Evolutionary conservation across 2,797 vertebrate species (phyloP).

Genomic region (Denticeps clupeoides): DNA sequence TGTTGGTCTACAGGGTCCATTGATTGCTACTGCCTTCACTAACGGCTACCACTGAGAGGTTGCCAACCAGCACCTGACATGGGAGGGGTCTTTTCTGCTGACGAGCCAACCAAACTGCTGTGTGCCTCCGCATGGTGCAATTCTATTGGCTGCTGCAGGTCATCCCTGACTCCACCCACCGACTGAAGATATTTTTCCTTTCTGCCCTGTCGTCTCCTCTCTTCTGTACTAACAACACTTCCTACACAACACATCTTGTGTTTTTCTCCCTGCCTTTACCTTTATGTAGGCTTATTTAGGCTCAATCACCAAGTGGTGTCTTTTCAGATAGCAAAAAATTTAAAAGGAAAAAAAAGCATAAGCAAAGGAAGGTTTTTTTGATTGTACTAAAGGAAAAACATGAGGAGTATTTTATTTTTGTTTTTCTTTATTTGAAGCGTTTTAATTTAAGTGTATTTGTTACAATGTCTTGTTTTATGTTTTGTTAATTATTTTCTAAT

Average conservation of each 20-base stretch:
- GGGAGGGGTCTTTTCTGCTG: constrained; percentile 47
- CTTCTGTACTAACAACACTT: constrained; percentile 64
- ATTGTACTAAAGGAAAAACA: constrained; percentile 32
- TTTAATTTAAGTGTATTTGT: constrained; percentile 40
- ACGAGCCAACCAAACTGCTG: constrained; percentile 54
- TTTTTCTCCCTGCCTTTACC: constrained; percentile 33
- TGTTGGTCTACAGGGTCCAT: constrained; percentile 90
- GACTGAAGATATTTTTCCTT: constrained; percentile 55
- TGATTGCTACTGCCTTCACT: constrained; percentile 97
- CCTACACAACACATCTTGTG: constrained; percentile 38
- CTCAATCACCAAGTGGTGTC: constrained; percentile 4
- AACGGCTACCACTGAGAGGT: constrained; percentile 91
- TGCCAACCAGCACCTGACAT: constrained; percentile 44
- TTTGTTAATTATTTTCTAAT: constrained; percentile 36
- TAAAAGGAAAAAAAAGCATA: constrained; percentile 32
- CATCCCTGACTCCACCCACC: constrained; percentile 51
- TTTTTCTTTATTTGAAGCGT: constrained; percentile 28
- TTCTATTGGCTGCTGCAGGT: constrained; percentile 48
- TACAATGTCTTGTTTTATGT: constrained; percentile 46
- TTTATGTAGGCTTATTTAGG: constrained; percentile 41
- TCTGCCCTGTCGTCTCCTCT: constrained; percentile 18
- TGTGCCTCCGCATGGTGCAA: constrained; percentile 45
- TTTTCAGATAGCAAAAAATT: constrained; percentile 29
- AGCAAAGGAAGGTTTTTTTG: constrained; percentile 28
- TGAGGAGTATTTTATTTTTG: constrained; percentile 28